Percentiles rank a stretch among this genome's conserved stretches.
Conservation (phyloP, 2,797 vertebrate species). For the Oophaga sylvatica region DNA sequence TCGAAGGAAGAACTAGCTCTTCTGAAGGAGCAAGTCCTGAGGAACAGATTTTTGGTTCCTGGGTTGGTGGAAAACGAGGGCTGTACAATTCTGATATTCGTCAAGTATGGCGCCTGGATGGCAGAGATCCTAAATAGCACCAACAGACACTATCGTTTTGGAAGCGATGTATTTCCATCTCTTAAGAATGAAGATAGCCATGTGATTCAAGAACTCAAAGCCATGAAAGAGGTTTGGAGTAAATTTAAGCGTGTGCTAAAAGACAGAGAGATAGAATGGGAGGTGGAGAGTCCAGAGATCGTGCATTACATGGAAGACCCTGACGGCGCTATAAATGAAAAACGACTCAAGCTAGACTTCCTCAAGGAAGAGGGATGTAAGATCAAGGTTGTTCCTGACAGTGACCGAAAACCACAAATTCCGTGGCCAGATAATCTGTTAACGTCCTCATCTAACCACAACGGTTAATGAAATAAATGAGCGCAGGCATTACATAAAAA, state of each 20-base stretch:
- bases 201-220: background rate
- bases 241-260: background rate
- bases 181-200: background rate
- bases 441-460: background rate
- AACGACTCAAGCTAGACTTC: background rate
- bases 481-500: background rate
- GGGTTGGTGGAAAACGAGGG: background rate
- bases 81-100: slow-evolving; percentile 10
- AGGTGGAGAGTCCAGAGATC: slow-evolving; percentile 27
- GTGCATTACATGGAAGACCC: background rate
- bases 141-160: background rate
- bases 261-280: slow-evolving; percentile 12
- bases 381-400: background rate
- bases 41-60: background rate
- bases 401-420: background rate
- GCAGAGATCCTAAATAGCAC: slow-evolving; percentile 27
- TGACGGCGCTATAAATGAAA: background rate
- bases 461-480: background rate
- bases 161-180: background rate
- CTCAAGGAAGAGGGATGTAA: background rate
- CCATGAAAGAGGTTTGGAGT: slow-evolving; percentile 16
- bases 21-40: background rate
- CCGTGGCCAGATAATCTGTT: background rate
- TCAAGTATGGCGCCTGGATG: slow-evolving; percentile 1
- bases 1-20: background rate